Evolutionary conservation across 92 coral and sea anemone genomes (phyloP), one percentile per base, ranked within the genome.

Genomic region (Phenganax stokvisi): DNA sequence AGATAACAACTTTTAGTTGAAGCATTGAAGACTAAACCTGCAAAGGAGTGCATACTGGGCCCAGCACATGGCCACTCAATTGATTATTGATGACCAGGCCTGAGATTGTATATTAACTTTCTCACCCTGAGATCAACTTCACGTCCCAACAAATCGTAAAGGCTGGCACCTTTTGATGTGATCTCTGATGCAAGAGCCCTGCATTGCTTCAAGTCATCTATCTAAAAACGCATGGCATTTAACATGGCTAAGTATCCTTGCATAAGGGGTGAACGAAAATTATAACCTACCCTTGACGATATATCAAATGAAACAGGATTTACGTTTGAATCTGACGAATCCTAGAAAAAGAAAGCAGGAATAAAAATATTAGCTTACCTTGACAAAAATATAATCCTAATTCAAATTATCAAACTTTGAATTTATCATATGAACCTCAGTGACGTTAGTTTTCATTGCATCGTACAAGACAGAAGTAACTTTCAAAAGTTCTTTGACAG

Each of bases 131-230:
- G 73, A 62, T 94, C 97, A 51, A 94, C 98, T 81, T 94, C 98
- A 64, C 85, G 87, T 62, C 98, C 98, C 27, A 94, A 87, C 25
- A 94, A 80, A 81, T 94, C 98, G 79, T 94, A 92, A 31, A 94
- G 89, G 20, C 89, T 97, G 27, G 98, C 98, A 13, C 98, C 98
- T 69, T 92, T 89, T 56, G 91, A 85, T 58, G 98, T 94, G 53
- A 94, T 94, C 81, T 94, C 98, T 74, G 98, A 92, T 56, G 98
- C 98, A 67, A 94, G 93, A 69, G 90, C 91, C 31, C 98, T 84
- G 77, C 97, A 94, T 65, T 97, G 97, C 80, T 94, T 94, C 47
- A 94, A 85, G 71, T 94, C 98, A 87, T 87, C 89, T 29, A 94
- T 94, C 98, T 94, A 84, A 29, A 25, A 85, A 83, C n/a, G 81